Percentiles rank a stretch among this genome's conserved stretches.
Evolutionary conservation across 2,888 invertebrate genomes (phyloP).

Genomic region (Volucella inflata): DNA sequence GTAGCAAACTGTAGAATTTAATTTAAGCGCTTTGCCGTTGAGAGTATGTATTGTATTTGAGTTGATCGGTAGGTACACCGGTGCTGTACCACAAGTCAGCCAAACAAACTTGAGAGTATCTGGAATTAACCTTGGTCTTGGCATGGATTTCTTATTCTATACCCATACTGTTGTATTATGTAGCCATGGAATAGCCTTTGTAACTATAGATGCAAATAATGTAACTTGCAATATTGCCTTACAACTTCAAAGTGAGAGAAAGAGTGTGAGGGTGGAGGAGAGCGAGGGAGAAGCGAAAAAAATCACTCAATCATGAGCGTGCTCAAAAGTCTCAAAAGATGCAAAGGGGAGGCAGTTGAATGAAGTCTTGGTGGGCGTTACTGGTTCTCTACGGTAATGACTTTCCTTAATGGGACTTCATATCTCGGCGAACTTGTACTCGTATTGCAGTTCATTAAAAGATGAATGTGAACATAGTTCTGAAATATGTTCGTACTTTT

Average conservation of each 20-base stretch:
- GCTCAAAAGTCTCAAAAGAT: too few relatives aligned
- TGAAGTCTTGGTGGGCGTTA: conserved; percentile 60
- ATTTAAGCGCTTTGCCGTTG: conserved; percentile 51
- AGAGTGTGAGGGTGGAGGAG: background rate
- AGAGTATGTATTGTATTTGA: background rate
- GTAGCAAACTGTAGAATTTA: conserved; percentile 68
- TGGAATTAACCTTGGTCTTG: conserved; percentile 75
- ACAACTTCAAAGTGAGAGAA: conserved; percentile 24
- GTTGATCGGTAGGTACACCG: background rate
- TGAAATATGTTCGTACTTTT: conserved; percentile 28
- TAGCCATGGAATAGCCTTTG: conserved; percentile 42
- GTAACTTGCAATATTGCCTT: conserved; percentile 63
- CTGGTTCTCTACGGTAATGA: conserved; percentile 71
- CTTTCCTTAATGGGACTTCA: conserved; percentile 70
- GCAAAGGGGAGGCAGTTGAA: too few relatives aligned
- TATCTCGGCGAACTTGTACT: conserved; percentile 53
- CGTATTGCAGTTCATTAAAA: conserved; percentile 68
- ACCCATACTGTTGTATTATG: background rate
- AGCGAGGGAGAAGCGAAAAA: background rate
- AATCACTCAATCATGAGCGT: too few relatives aligned
- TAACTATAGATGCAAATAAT: conserved; percentile 58
- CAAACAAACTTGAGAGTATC: conserved; percentile 48
- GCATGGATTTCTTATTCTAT: conserved; percentile 70
- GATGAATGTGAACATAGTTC: conserved; percentile 69
- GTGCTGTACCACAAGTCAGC: conserved; percentile 50